Conservation (phyloP, 2,113 vertebrate genomes). For the Microcebus lehilahytsara region DNA sequence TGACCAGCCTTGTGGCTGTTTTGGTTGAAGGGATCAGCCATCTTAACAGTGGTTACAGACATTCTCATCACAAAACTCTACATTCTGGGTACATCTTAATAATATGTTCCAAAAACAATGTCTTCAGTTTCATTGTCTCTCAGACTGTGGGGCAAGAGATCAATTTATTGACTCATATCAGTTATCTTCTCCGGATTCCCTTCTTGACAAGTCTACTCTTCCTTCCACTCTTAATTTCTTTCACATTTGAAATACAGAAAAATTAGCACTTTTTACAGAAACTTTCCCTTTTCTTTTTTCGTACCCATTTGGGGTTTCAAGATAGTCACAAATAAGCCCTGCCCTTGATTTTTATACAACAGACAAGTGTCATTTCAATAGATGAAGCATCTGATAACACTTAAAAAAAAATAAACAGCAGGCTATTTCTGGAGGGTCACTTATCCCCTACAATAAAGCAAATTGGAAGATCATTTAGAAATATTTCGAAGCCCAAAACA, state of each 20-base stretch:
- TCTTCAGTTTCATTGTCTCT: neutral
- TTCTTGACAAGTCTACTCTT: constrained; percentile 13
- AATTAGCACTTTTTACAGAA: neutral
- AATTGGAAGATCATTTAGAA: constrained; percentile 74
- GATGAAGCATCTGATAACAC: constrained; percentile 35
- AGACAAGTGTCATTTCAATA: constrained; percentile 45
- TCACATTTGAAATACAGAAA: constrained; percentile 41
- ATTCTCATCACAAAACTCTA: neutral
- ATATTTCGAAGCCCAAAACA: constrained; percentile 76
- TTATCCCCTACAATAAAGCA: neutral
- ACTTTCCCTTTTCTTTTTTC: neutral
- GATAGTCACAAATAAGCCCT: neutral
- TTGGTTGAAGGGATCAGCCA: neutral
- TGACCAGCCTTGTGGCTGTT: neutral
- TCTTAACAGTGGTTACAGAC: neutral
- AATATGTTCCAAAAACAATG: neutral
- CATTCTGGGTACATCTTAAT: neutral
- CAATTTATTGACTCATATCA: neutral
- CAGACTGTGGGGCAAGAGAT: neutral
- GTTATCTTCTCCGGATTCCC: neutral
- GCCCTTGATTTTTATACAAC: constrained; percentile 17
- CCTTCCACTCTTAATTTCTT: neutral
- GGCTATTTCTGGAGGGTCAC: constrained; percentile 25
- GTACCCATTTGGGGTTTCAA: constrained; percentile 17
- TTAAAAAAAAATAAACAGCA: constrained; percentile 33